phyloP scores from a whole-genome alignment of 1,140 invertebrate genomes.

The Aricia agestis region DNA sequence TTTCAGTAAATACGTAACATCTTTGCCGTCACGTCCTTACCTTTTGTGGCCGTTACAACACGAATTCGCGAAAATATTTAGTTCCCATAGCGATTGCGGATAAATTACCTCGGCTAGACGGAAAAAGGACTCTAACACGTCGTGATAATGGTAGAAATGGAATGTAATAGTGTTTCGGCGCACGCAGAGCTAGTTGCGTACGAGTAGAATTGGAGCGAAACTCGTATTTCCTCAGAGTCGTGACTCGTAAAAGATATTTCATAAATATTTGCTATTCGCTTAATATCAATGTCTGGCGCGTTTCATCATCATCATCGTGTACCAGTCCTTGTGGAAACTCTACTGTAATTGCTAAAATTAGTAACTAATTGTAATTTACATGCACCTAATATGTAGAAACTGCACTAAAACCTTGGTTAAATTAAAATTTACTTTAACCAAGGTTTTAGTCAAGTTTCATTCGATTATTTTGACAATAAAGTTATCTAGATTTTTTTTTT shows the following conservation, averaged over 20 bases:
- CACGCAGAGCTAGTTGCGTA: conserved; percentile 23
- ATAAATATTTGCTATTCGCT: conserved; percentile 7
- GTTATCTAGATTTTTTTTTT: no score
- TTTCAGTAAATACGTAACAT: not conserved
- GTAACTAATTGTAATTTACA: no score
- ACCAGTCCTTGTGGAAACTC: no score
- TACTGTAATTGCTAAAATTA: no score
- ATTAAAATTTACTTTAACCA: no score
- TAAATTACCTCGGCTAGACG: conserved; percentile 9
- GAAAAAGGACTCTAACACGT: conserved; percentile 2
- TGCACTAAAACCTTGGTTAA: no score
- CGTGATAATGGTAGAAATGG: conserved; percentile 1
- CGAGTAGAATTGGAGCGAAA: conserved; percentile 28
- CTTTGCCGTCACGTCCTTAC: conserved; percentile 10
- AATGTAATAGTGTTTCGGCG: conserved; percentile 4
- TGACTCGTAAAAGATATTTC: conserved; percentile 24
- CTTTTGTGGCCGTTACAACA: conserved; percentile 7
- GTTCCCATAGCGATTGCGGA: conserved; percentile 21
- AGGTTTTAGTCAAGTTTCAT: no score
- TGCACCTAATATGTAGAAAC: no score
- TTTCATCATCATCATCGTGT: conserved; percentile 11
- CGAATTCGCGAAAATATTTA: conserved; percentile 20
- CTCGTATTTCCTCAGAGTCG: conserved; percentile 25
- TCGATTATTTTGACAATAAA: no score
- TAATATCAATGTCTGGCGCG: conserved; percentile 2